Conservation (phyloP, 1,140 invertebrate genomes). For the Leptonema lineaticorne region DNA sequence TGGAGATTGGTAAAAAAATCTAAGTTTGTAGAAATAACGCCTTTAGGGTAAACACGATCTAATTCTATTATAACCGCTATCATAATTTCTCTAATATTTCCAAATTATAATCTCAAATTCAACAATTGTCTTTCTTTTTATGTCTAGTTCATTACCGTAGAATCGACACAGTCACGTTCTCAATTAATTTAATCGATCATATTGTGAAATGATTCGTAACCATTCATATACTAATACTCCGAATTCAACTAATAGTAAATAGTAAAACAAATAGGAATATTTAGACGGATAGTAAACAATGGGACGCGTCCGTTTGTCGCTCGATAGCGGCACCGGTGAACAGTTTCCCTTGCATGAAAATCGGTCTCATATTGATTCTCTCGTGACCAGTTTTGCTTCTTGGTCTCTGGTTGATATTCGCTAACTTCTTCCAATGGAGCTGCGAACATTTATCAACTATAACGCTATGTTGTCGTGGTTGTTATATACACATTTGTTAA, state of each 20-base stretch:
- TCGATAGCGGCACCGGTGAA: neutral
- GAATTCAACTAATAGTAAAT: neutral
- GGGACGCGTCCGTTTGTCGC: slow-evolving; percentile 16
- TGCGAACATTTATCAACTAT: too few species aligned
- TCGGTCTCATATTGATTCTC: slow-evolving; percentile 20
- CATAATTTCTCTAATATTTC: slow-evolving; percentile 22
- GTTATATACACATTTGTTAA: too few species aligned
- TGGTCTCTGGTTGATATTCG: too few species aligned
- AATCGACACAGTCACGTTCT: neutral
- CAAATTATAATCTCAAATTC: slow-evolving; percentile 11
- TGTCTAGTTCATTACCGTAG: neutral
- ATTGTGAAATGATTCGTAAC: too few species aligned
- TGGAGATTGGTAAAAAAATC: neutral
- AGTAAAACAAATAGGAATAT: slow-evolving; percentile 1
- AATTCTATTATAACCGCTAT: neutral
- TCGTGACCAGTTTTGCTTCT: slow-evolving; percentile 24
- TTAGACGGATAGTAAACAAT: slow-evolving; percentile 4
- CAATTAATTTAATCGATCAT: neutral
- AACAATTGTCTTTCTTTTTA: too few species aligned
- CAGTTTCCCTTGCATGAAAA: slow-evolving; percentile 5
- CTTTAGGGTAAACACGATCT: slow-evolving; percentile 21
- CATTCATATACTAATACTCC: neutral
- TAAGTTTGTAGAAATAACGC: slow-evolving; percentile 12
- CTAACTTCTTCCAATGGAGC: too few species aligned
- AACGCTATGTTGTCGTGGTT: too few species aligned